A percentile compares a stretch with the other conserved stretches of the same genome.
Evolutionary conservation across 2,113 vertebrate genomes (phyloP).

Genomic region (Coreoperca whiteheadi): DNA sequence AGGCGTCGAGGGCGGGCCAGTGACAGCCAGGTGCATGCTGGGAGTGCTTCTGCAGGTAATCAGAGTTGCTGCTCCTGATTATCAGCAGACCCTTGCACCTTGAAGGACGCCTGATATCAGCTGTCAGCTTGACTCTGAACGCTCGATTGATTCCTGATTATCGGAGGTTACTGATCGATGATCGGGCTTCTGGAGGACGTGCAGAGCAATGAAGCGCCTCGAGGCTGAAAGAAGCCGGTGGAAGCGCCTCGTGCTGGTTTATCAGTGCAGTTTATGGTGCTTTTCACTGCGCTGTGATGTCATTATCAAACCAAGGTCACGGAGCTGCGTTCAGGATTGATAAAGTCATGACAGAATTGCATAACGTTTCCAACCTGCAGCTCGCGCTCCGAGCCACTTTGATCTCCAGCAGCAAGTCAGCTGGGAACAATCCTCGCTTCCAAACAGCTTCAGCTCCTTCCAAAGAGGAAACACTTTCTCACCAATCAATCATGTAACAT

Average conservation of each 20-base stretch:
- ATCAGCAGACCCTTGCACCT: conserved; percentile 35
- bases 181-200: not conserved
- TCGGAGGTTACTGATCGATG: conserved; percentile 11
- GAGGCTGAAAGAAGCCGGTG: not conserved
- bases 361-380: not conserved
- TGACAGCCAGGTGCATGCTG: conserved; percentile 16
- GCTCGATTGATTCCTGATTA: not conserved
- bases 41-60: not conserved
- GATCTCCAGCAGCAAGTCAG: too few species aligned
- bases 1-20: too few species aligned
- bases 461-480: too few species aligned
- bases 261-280: conserved; percentile 11
- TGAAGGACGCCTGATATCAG: not conserved
- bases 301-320: conserved; percentile 27
- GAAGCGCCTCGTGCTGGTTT: not conserved
- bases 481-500: too few species aligned
- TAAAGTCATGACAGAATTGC: not conserved
- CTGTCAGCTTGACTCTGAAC: not conserved
- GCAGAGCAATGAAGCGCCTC: not conserved
- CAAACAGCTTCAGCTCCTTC: too few species aligned
- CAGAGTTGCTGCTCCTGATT: not conserved
- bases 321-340: not conserved
- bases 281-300: not conserved
- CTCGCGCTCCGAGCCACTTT: not conserved
- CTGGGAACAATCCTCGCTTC: too few species aligned